phyloP scores from a whole-genome alignment of 1,140 invertebrate species.

The Drosophila burlai region DNA sequence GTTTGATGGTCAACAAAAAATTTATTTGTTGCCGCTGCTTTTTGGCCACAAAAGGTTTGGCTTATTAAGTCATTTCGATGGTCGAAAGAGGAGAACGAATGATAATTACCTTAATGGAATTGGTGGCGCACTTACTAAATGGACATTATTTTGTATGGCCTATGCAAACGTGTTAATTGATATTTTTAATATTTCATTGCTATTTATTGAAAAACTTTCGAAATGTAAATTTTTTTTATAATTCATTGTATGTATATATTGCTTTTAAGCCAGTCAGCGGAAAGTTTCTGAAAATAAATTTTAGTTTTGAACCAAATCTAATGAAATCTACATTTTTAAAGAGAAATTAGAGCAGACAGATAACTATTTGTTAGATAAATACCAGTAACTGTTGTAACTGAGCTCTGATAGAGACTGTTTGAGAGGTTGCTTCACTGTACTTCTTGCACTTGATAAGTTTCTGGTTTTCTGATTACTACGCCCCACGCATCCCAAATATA shows the following conservation, averaged over 20 bases:
- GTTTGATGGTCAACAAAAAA: conserved; percentile 56
- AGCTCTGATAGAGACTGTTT: conserved; percentile 2
- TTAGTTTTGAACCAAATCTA: background rate
- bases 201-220: conserved; percentile 2
- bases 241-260: background rate
- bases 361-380: background rate
- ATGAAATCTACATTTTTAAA: too few species aligned
- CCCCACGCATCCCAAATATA: conserved; percentile 42
- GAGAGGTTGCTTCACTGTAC: conserved; percentile 52
- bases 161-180: background rate
- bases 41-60: conserved; percentile 61
- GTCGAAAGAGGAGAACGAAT: conserved; percentile 21
- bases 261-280: background rate
- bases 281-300: background rate
- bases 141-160: conserved; percentile 6
- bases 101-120: conserved; percentile 31
- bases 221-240: background rate
- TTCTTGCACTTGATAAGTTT: conserved; percentile 34
- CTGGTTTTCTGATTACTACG: conserved; percentile 47
- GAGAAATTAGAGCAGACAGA: background rate
- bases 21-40: conserved; percentile 43
- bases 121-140: conserved; percentile 7
- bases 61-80: conserved; percentile 54
- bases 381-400: background rate
- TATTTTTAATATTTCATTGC: background rate